Conservation (phyloP, 2,113 vertebrate genomes). For the Choloepus hoffmanni region DNA sequence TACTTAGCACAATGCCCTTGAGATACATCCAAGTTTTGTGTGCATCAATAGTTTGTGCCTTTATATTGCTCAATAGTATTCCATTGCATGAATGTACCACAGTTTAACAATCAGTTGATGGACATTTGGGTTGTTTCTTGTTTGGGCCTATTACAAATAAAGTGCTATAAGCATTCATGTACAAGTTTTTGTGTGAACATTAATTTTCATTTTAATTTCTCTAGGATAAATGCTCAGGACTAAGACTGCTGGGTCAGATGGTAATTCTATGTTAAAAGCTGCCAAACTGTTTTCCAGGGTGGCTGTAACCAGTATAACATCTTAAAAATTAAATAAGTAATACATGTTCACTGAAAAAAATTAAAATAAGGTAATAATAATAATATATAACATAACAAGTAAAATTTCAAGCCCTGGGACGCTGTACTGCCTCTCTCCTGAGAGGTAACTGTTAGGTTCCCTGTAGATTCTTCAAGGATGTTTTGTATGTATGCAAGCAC, state of each 20-base stretch:
- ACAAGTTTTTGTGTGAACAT: constrained; percentile 3
- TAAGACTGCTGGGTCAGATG: constrained; percentile 19
- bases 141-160: constrained; percentile 31
- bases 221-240: constrained; percentile 10
- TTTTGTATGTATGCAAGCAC: neutral
- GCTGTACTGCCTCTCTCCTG: neutral
- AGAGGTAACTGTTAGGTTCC: constrained; percentile 12
- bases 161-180: neutral
- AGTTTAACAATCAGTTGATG: constrained; percentile 15
- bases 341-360: neutral
- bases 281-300: constrained; percentile 32
- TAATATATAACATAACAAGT: constrained; percentile 15
- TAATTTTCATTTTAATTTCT: constrained; percentile 59
- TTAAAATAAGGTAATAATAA: neutral
- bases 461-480: constrained; percentile 17
- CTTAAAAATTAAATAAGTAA: constrained; percentile 33
- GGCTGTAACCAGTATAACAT: neutral
- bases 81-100: neutral
- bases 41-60: neutral
- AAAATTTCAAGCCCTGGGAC: constrained; percentile 34
- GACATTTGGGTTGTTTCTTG: constrained; percentile 33
- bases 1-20: neutral
- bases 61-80: constrained; percentile 40
- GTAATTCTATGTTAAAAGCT: constrained; percentile 26
- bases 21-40: neutral